These are phyloP conservation scores for Sciurus vulgaris DNA, from an alignment of 2,797 vertebrate genomes.

Conservation along the genomic window DNA sequence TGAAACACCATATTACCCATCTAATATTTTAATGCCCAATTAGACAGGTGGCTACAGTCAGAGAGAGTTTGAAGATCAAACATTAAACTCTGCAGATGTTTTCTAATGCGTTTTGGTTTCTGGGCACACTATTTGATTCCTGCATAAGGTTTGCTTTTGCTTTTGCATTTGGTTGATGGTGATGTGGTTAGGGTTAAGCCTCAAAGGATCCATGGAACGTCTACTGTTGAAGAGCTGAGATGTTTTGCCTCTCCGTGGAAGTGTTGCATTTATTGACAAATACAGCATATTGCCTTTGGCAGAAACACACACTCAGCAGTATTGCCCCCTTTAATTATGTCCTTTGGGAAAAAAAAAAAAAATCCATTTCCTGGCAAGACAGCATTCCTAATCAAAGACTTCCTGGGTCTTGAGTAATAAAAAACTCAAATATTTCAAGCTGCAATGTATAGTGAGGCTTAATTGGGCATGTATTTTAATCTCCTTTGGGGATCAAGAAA, in stretches of 20 bases:
- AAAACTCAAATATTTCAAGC: slow-evolving; percentile 46
- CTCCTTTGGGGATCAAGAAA: background rate
- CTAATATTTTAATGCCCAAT: slow-evolving; percentile 16
- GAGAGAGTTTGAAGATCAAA: background rate
- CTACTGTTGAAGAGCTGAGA: background rate
- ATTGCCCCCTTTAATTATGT: slow-evolving; percentile 36
- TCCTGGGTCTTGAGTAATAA: slow-evolving; percentile 53
- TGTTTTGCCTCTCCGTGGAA: background rate
- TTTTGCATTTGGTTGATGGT: background rate
- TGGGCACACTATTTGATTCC: background rate
- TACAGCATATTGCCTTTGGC: background rate
- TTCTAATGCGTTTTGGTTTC: background rate
- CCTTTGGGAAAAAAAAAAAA: background rate
- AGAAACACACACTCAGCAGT: background rate
- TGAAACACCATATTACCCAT: background rate
- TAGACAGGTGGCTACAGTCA: background rate
- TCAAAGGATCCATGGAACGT: background rate
- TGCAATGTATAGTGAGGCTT: background rate
- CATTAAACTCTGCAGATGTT: background rate
- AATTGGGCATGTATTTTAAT: slow-evolving; percentile 27
- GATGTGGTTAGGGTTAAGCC: background rate
- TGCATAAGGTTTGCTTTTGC: background rate
- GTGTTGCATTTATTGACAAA: background rate
- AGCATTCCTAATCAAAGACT: slow-evolving; percentile 61
- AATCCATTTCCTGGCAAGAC: background rate